A percentile compares a stretch with the other conserved stretches of the same genome.
phyloP scores from a whole-genome alignment of 2,797 vertebrate genomes.

The Enteromius argenteus region DNA sequence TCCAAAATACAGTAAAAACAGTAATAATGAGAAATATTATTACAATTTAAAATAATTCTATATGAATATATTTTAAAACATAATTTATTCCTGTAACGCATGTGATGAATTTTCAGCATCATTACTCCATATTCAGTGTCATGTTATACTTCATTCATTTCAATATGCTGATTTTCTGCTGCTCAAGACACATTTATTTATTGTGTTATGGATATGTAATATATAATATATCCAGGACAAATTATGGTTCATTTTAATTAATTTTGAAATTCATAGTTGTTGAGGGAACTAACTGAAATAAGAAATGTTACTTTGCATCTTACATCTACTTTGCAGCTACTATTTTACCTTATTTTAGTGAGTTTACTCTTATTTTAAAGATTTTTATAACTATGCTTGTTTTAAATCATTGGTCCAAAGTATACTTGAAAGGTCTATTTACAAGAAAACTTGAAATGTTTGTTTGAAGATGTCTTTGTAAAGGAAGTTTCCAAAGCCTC shows the following conservation, averaged over 20 bases:
- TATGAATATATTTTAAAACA: not conserved
- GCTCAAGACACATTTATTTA: no score
- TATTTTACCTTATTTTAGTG: not conserved
- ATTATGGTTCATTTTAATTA: no score
- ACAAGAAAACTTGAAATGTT: not conserved
- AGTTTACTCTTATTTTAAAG: not conserved
- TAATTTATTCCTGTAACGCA: not conserved
- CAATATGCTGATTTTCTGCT: no score
- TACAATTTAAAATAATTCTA: not conserved
- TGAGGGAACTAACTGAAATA: not conserved
- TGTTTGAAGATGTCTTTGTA: not conserved
- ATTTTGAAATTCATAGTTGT: not conserved
- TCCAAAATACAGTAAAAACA: not conserved
- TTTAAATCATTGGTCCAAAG: not conserved
- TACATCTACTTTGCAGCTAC: not conserved
- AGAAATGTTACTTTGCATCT: not conserved
- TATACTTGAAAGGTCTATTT: not conserved
- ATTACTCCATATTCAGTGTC: not conserved
- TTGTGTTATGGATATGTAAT: no score
- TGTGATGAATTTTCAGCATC: not conserved
- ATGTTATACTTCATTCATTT: not conserved
- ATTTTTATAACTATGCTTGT: not conserved
- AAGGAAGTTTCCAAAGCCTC: not conserved
- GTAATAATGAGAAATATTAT: not conserved
- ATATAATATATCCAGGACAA: no score